A percentile compares a stretch with the other conserved stretches of the same genome.
phyloP scores from a whole-genome alignment of 2,888 invertebrate genomes.

The Merodon equestris region DNA sequence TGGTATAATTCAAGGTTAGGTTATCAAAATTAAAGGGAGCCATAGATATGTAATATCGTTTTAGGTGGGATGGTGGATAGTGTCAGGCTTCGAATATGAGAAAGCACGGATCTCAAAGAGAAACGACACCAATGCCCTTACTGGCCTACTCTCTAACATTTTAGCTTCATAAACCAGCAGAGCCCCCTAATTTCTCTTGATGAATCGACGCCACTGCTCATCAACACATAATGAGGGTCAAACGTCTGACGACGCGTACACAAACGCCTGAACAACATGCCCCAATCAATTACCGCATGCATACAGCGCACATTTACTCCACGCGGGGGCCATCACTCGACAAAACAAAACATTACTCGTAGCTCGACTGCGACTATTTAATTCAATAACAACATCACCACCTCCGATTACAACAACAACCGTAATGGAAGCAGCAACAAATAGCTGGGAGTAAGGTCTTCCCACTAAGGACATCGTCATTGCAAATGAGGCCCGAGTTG shows the following conservation, averaged over 20 bases:
- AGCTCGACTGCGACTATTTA: constrained; percentile 24
- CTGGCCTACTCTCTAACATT: no score
- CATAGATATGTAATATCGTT: no score
- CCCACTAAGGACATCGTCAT: constrained; percentile 69
- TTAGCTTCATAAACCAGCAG: no score
- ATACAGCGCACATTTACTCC: constrained; percentile 12
- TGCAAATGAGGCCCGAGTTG: constrained; percentile 60
- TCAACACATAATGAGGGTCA: constrained; percentile 60
- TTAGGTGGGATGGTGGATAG: no score
- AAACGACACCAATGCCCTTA: no score
- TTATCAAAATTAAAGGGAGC: no score
- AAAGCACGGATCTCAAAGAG: no score
- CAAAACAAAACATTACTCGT: constrained; percentile 37
- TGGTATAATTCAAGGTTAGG: no score
- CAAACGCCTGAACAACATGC: neutral
- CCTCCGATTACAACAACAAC: constrained; percentile 24
- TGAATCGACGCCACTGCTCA: constrained; percentile 22
- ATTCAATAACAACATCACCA: constrained; percentile 21
- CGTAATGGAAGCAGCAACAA: constrained; percentile 39
- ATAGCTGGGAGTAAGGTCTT: constrained; percentile 60
- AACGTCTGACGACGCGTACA: constrained; percentile 36
- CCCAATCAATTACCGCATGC: constrained; percentile 52
- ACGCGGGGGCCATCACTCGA: constrained; percentile 38
- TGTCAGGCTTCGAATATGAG: no score
- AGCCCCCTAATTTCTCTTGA: no score